Evolutionary conservation across 2,797 vertebrate species (phyloP).

Genomic region (Linurgus olivaceus): DNA sequence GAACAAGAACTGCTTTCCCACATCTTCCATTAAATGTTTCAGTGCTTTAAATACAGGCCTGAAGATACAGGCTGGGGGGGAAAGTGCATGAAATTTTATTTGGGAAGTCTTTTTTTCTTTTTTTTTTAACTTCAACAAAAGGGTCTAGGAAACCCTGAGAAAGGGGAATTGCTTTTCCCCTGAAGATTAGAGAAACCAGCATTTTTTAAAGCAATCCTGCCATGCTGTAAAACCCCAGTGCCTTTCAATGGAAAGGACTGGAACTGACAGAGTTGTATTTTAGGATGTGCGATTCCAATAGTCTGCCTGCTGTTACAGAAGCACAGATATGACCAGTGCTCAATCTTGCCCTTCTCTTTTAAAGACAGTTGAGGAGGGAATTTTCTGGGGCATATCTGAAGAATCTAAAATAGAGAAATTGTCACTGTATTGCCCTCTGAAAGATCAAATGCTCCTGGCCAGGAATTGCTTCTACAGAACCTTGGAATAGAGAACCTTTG

Average conservation of each 20-base stretch:
- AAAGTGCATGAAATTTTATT: neutral
- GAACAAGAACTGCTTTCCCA: neutral
- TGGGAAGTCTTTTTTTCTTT: neutral
- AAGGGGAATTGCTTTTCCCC: neutral
- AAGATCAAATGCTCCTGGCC: neutral
- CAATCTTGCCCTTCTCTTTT: neutral
- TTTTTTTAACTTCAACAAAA: neutral
- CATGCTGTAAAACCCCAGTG: neutral
- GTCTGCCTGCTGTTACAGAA: neutral
- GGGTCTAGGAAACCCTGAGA: neutral
- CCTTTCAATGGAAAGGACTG: neutral
- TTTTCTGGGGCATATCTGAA: neutral
- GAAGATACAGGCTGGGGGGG: neutral
- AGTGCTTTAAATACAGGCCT: neutral
- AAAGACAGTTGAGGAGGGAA: neutral
- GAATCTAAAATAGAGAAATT: neutral
- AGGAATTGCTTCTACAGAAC: neutral
- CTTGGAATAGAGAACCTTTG: neutral
- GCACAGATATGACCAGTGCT: neutral
- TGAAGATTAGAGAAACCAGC: slow-evolving; percentile 1
- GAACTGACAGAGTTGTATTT: neutral
- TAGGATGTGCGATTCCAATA: neutral
- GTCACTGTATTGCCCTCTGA: neutral
- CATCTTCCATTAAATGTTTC: neutral
- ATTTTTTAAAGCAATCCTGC: neutral